Evolutionary conservation across 2,797 vertebrate species (phyloP), one percentile per base, ranked within the genome.

Genomic region (Rhincodon typus): DNA sequence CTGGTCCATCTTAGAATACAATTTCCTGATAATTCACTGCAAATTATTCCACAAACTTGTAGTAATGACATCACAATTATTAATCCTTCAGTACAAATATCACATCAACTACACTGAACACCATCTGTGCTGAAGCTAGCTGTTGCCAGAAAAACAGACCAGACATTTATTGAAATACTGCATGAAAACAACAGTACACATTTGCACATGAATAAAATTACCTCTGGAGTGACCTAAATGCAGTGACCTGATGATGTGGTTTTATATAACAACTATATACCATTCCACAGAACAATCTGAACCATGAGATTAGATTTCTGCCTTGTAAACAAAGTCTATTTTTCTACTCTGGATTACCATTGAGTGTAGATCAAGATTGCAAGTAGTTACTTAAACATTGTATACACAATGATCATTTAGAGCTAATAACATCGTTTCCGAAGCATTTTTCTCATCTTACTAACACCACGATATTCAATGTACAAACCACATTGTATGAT

Each of bases 11-110:
- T 50, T 50, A 50, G 46, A 50, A 95, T 94, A 38, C 34, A 94
- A 42, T 72, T 94, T 42, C 66, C 66, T 42, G 21, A 57, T 74
- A 72, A 94, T 94, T 72, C 93, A 94, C 67, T 46, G 42, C 42
- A 77, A 95, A 50, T 74, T 95, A 95, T 95, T 74, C 74, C 70
- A 95, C 94, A 30, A 77, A 95, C 25, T 94, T 94, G 93, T 38
- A 50, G 69, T 74, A 50, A 70, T 50, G 93, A 77, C 70, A 74
- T 74, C 72, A 95, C 42, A 95, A 17, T 95, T n/a, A 12, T 77
- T 95, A 66, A 95, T 95, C 27, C 62, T 91, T 21, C 88, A 53
- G 19, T 50, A 15, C 34, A 46, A 53, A 74, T 50, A 74, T 74
- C 69, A 77, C 12, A 50, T 30, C 94, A 77, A 72, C 67, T 21